These are phyloP conservation scores for Tetheella fluctuosa DNA, from an alignment of 2,888 invertebrate species.

Conservation along the genomic window DNA sequence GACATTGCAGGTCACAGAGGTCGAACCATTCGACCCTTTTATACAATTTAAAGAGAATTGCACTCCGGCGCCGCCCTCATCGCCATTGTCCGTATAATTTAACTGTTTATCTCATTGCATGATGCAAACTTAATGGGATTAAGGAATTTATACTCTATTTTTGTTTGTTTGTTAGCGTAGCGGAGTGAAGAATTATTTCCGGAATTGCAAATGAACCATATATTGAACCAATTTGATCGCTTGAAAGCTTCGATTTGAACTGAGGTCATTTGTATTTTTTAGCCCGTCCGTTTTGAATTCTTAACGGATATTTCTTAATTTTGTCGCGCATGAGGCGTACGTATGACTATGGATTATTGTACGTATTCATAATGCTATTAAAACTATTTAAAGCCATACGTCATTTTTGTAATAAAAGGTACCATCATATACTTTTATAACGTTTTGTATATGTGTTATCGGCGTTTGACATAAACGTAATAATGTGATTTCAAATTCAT, in stretches of 20 bases:
- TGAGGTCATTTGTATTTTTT: not conserved
- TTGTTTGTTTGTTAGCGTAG: not conserved
- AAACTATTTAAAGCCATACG: too few species aligned
- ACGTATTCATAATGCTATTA: too few species aligned
- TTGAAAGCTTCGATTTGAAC: not conserved
- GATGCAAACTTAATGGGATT: not conserved
- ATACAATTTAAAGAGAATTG: constrained; percentile 5
- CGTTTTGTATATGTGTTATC: too few species aligned
- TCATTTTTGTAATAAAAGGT: too few species aligned
- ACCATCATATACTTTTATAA: too few species aligned
- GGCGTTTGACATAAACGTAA: too few species aligned
- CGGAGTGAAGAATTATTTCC: constrained; percentile 1
- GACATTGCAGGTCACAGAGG: constrained; percentile 1
- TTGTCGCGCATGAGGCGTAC: too few species aligned
- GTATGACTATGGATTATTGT: too few species aligned
- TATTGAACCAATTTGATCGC: not conserved
- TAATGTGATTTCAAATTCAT: too few species aligned
- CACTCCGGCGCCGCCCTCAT: not conserved
- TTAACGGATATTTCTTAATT: too few species aligned
- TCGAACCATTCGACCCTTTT: not conserved
- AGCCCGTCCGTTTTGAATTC: too few species aligned
- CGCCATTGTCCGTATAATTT: not conserved
- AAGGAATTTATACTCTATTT: not conserved
- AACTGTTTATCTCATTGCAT: not conserved
- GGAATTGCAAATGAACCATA: not conserved